Evolutionary conservation across 2,888 invertebrate species (phyloP), one percentile per base, ranked within the genome.

Genomic region (Julus scanicus): DNA sequence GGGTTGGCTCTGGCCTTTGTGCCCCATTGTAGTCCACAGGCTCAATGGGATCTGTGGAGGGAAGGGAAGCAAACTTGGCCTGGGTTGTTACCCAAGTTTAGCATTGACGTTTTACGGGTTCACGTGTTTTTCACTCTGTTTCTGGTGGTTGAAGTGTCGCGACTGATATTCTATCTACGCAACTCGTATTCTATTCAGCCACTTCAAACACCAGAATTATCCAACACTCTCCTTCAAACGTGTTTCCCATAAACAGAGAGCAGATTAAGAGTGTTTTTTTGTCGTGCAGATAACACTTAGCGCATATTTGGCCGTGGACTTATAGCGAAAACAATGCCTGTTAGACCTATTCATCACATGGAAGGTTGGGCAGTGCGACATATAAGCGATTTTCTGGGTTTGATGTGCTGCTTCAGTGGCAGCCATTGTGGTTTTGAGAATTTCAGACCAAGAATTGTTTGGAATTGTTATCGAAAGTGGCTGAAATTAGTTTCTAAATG

Each of bases 1-100:
- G 85, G 85, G 85, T 85, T 85, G 85, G 85, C 85, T 11, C 29
- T 85, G 85, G 85, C 85, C 29, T 44, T 80, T 80, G 80, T 80
- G 80, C 80, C 80, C 80, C 80, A 80, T 80, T 80, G 80, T 80
- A 13, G 20, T 80, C 37, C 80, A 80, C 3, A 80, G 29, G 37
- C 80, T 80, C 80, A 80, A 80, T 80, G 80, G 80, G 80, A 80
- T 80, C 80, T 80, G 9, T 11, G 80, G 13, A 29, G 80, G 37
- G 29, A 80, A 80, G 80, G 20, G 71, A n/a, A 8, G n/a, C 6
- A 8, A 71, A 80, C 9, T 13, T 37, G 80, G 80, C 80, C 80
- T 13, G 37, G 37, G 37, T 37, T 37, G 20, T 29, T 37, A 20
- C 20, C 80, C 37, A 5, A 11, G 80, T 37, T 37, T 37, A 13